These are phyloP conservation scores for Scotopteryx bipunctaria DNA, from an alignment of 2,888 invertebrate species.

Conservation along the genomic window DNA sequence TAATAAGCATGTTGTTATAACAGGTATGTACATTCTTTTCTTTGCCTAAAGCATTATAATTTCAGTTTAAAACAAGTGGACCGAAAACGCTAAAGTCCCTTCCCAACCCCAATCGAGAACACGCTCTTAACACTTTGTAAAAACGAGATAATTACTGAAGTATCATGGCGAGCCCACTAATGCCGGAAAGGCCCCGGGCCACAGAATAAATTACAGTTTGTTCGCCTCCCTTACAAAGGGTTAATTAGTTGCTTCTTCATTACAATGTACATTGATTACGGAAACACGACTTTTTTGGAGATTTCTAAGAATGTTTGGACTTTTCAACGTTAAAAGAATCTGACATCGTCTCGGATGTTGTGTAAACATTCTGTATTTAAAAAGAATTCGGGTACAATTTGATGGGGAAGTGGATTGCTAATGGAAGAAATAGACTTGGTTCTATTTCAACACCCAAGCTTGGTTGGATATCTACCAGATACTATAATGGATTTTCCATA, in stretches of 20 bases:
- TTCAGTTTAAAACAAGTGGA: neutral
- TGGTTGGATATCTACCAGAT: too few relatives aligned
- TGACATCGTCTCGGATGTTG: neutral
- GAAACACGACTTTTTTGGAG: conserved; percentile 30
- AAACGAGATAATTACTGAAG: conserved; percentile 35
- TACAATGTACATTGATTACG: conserved; percentile 44
- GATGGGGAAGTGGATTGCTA: too few relatives aligned
- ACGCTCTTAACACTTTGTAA: conserved; percentile 31
- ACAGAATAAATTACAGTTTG: conserved; percentile 17
- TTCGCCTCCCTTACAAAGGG: conserved; percentile 38
- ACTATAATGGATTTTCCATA: too few relatives aligned
- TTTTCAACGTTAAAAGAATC: conserved; percentile 12
- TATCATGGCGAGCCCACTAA: conserved; percentile 34
- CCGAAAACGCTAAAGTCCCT: conserved; percentile 1
- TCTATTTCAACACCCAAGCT: too few relatives aligned
- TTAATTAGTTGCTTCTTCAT: conserved; percentile 51
- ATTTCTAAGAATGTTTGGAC: conserved; percentile 24
- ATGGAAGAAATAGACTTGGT: too few relatives aligned
- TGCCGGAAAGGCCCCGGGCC: conserved; percentile 29
- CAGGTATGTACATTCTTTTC: neutral
- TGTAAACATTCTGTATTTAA: too few relatives aligned
- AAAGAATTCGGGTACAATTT: neutral
- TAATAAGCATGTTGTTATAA: too few relatives aligned
- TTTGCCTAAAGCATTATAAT: neutral
- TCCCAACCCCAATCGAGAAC: conserved; percentile 11